Evolutionary conservation across 2,113 vertebrate genomes (phyloP).

Genomic region (Hydrochoerus hydrochaeris): DNA sequence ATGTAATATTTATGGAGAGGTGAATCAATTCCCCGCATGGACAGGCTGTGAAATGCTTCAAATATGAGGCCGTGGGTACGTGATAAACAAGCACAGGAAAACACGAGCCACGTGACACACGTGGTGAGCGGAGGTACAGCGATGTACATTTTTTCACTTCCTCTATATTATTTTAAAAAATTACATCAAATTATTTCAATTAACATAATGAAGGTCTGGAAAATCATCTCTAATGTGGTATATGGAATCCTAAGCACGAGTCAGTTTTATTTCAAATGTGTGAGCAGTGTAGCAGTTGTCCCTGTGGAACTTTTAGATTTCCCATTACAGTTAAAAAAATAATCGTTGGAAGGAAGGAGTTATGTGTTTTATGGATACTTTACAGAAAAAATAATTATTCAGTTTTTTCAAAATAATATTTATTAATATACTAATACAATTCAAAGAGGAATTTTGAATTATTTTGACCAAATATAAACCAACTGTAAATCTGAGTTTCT

Average conservation of each 20-base stretch:
- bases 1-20: background rate
- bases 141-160: background rate
- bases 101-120: accelerated
- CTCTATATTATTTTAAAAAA: background rate
- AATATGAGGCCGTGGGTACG: accelerated
- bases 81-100: accelerated
- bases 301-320: background rate
- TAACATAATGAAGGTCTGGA: background rate
- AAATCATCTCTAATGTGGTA: background rate
- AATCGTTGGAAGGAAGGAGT: background rate
- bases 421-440: too few species aligned
- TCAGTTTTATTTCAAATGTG: background rate
- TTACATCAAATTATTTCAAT: background rate
- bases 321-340: background rate
- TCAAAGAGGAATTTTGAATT: background rate
- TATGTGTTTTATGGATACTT: background rate
- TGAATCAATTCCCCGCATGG: accelerated
- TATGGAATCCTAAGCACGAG: background rate
- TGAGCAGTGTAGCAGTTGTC: background rate
- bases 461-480: background rate
- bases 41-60: background rate
- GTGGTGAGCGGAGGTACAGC: accelerated
- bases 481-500: too few species aligned
- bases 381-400: background rate
- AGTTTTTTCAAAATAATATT: background rate